phyloP scores from a whole-genome alignment of 2,797 vertebrate genomes.

The Gymnothorax reevesii region DNA sequence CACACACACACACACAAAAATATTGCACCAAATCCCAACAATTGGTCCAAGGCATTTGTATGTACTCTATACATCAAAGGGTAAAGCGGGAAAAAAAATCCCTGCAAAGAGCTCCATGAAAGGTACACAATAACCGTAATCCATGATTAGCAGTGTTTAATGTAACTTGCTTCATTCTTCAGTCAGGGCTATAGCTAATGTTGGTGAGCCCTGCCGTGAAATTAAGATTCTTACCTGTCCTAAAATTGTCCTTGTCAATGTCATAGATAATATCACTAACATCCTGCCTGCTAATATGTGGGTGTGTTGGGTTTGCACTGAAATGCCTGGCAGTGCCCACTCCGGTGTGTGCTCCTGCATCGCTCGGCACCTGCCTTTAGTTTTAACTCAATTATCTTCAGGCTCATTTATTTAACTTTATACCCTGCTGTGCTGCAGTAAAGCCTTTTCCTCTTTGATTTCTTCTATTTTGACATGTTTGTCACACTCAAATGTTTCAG shows the following conservation, averaged over 20 bases:
- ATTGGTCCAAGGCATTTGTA: too few relatives aligned
- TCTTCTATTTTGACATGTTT: too few relatives aligned
- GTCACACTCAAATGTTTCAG: too few relatives aligned
- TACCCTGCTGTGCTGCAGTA: constrained; percentile 1
- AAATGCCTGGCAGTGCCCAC: not conserved
- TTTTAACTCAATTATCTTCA: constrained; percentile 16
- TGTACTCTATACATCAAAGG: too few relatives aligned
- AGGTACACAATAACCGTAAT: not conserved
- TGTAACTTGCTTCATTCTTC: not conserved
- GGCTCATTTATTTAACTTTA: constrained; percentile 25
- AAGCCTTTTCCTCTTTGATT: too few relatives aligned
- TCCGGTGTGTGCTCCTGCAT: not conserved
- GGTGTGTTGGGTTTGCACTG: not conserved
- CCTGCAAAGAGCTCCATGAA: not conserved
- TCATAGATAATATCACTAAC: not conserved
- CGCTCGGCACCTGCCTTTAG: not conserved
- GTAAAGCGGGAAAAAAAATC: too few relatives aligned
- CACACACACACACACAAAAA: too few relatives aligned
- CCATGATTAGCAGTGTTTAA: not conserved
- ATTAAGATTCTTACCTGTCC: not conserved
- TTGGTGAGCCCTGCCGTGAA: not conserved
- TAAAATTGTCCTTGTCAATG: not conserved
- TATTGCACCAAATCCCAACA: too few relatives aligned
- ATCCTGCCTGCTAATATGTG: not conserved
- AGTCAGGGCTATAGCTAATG: not conserved